Evolutionary conservation across 2,113 vertebrate species (phyloP).

Genomic region (Ovibos moschatus): DNA sequence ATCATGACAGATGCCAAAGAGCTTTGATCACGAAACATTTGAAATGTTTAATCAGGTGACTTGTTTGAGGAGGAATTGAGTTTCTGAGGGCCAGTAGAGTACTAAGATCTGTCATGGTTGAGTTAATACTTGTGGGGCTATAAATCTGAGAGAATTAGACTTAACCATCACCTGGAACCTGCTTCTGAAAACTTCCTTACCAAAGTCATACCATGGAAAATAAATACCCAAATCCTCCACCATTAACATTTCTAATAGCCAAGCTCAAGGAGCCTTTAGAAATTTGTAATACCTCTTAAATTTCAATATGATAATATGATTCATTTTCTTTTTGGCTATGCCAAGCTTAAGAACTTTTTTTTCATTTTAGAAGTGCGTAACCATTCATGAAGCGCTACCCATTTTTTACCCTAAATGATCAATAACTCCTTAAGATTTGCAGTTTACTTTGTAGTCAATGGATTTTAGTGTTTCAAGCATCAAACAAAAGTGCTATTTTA

Average conservation of each 20-base stretch:
- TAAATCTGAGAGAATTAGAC: conserved; percentile 36
- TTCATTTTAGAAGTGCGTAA: background rate
- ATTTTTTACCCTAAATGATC: background rate
- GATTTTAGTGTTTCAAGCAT: background rate
- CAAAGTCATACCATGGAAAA: background rate
- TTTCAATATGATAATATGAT: background rate
- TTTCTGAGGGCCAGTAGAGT: background rate
- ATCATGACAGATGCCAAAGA: background rate
- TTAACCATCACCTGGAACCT: conserved; percentile 23
- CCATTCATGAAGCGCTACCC: background rate
- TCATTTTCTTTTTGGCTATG: background rate
- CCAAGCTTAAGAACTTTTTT: background rate
- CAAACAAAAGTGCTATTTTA: background rate
- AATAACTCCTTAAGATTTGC: background rate
- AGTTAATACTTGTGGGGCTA: background rate
- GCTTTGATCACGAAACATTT: background rate
- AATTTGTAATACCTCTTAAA: background rate
- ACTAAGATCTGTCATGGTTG: background rate
- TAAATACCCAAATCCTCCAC: background rate
- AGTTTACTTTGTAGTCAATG: background rate
- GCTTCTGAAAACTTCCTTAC: background rate
- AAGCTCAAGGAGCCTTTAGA: background rate
- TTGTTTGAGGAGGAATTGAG: background rate
- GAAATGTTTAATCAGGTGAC: conserved; percentile 55
- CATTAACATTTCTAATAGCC: background rate